Evolutionary conservation across 2,888 invertebrate genomes (phyloP).

Genomic region (Meiosimyza decipiens): DNA sequence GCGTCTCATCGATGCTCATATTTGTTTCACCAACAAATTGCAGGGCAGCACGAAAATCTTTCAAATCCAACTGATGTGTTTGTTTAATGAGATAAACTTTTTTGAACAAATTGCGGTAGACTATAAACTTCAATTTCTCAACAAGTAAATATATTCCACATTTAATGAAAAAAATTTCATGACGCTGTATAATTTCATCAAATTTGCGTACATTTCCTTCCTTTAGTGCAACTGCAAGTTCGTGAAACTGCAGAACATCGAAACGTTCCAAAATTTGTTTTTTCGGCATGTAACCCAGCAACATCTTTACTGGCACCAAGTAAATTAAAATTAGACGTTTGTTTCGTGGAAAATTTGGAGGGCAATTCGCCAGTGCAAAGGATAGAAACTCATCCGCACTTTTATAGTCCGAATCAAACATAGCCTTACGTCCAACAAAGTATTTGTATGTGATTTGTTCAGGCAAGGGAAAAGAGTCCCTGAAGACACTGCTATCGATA

Average conservation of each 20-base stretch:
- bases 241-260: constrained; percentile 89
- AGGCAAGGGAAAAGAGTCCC: constrained; percentile 88
- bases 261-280: constrained; percentile 84
- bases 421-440: constrained; percentile 96
- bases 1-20: constrained; percentile 93
- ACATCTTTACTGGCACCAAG: constrained; percentile 96
- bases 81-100: constrained; percentile 82
- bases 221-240: constrained; percentile 88
- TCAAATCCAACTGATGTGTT: constrained; percentile 89
- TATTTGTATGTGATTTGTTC: constrained; percentile 98
- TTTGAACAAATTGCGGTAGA: constrained; percentile 95
- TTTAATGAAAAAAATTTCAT: constrained; percentile 93
- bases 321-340: constrained; percentile 93
- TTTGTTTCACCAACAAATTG: constrained; percentile 84
- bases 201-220: constrained; percentile 88
- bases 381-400: constrained; percentile 92
- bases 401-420: constrained; percentile 98
- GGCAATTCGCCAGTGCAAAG: constrained; percentile 94
- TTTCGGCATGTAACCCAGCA: constrained; percentile 95
- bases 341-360: constrained; percentile 82
- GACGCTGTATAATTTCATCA: constrained; percentile 83
- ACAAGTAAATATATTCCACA: constrained; percentile 98
- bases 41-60: constrained; percentile 84
- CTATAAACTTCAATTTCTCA: constrained; percentile 94
- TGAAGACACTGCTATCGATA: constrained; percentile 91